Evolutionary conservation across 2,113 vertebrate genomes (phyloP), one percentile per base, ranked within the genome.

Genomic region (Polypterus senegalus): DNA sequence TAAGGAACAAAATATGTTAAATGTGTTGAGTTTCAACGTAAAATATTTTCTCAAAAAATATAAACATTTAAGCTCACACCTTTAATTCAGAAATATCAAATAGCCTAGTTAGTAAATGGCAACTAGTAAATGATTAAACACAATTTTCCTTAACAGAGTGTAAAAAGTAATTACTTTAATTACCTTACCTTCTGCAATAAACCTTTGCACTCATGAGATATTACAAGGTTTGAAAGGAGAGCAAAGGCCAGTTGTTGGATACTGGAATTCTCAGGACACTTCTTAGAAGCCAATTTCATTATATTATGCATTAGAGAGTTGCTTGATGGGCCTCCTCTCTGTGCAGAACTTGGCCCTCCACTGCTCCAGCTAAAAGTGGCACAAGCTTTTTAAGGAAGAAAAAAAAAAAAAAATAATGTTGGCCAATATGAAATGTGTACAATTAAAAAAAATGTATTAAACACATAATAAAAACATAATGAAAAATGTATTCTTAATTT

Each of bases 131-230:
- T 27, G 27, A 27, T 27, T 27, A 27, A 27, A 27, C 27, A 27
- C 27, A 27, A 27, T 27, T 27, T 27, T 27, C 27, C 27, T 27
- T 27, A 27, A 27, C 27, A 27, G 27, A 27, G 27, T 27, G 27
- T 27, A 27, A 27, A 27, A 27, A 27, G 27, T 27, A 27, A 27
- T 27, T 27, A 27, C 3, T 27, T 27, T 11, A 43, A 10, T 11
- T 7, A 6, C 46, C 75, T 68, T 79, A 97, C 96, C 85, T 97
- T 99, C 58, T 96, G 94, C 76, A 98, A 78, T 60, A 92, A 48
- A 11, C 91, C 82, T 76, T 80, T 89, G 67, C 92, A 95, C 76
- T 98, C 95, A 46, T 88, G 92, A 63, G 90, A 93, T 60, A 91
- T 67, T 54, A 86, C 86, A 49, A 97, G 79, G 73, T 99, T 99